Conservation (phyloP, 2,113 vertebrate genomes). For the Leuciscus idus region DNA sequence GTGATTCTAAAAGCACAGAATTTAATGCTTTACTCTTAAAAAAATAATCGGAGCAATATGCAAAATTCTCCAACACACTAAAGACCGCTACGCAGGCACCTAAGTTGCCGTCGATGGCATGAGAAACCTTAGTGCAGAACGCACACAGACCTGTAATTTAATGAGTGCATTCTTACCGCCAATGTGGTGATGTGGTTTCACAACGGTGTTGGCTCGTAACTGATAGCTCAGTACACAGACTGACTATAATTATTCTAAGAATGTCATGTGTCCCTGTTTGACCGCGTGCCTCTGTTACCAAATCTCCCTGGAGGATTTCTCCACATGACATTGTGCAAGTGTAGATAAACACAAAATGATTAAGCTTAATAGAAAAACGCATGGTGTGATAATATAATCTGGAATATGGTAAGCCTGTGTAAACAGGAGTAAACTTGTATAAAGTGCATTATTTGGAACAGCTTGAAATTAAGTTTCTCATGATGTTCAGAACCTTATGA, state of each 20-base stretch:
- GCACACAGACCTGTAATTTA: slow-evolving; percentile 38
- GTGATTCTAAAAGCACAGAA: not conserved
- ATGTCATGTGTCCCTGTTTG: slow-evolving; percentile 46
- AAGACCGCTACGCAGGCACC: not conserved
- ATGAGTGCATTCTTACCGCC: slow-evolving; percentile 8
- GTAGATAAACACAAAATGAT: slow-evolving; percentile 9
- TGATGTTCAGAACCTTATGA: not conserved
- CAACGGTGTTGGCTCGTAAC: slow-evolving; percentile 36
- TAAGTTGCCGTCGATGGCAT: not conserved
- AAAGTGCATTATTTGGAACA: slow-evolving; percentile 17
- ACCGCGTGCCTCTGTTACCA: slow-evolving; percentile 21
- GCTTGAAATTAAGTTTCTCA: not conserved
- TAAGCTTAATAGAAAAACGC: not conserved
- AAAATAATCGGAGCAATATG: not conserved
- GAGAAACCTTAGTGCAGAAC: not conserved
- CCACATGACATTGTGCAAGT: slow-evolving; percentile 33
- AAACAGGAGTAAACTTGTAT: slow-evolving; percentile 39
- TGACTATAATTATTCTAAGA: slow-evolving; percentile 48
- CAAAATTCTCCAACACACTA: not conserved
- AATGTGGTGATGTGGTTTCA: slow-evolving; percentile 44
- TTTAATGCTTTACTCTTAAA: not conserved
- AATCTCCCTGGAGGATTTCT: slow-evolving; percentile 16
- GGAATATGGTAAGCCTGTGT: not conserved
- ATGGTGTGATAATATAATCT: not conserved
- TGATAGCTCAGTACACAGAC: slow-evolving; percentile 41